Evolutionary conservation across 2,888 invertebrate genomes (phyloP).

Genomic region (Exephanes ischioxanthus): DNA sequence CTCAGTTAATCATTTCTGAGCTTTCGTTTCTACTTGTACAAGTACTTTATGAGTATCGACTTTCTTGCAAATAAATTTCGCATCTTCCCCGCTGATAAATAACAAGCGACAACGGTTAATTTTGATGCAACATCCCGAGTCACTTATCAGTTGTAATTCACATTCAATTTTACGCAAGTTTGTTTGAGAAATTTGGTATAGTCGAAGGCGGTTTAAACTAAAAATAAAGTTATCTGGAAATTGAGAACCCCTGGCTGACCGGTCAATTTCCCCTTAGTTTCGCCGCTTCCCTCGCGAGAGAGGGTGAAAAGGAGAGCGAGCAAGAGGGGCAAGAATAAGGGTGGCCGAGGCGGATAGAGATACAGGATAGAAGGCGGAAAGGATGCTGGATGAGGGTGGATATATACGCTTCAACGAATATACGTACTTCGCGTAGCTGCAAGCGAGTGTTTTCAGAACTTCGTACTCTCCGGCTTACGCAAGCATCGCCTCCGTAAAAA

Average conservation of each 20-base stretch:
- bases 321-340: slow-evolving; percentile 56
- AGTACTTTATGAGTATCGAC: not conserved
- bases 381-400: slow-evolving; percentile 63
- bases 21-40: not conserved
- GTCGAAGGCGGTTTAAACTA: not conserved
- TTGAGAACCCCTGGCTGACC: slow-evolving; percentile 81
- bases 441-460: slow-evolving; percentile 47
- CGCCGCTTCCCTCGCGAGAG: slow-evolving; percentile 71
- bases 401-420: slow-evolving; percentile 60
- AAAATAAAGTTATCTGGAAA: slow-evolving; percentile 30
- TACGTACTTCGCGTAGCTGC: slow-evolving; percentile 38
- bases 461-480: slow-evolving; percentile 40
- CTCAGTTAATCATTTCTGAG: not conserved
- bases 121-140: not conserved
- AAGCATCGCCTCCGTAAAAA: slow-evolving; percentile 1
- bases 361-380: slow-evolving; percentile 61
- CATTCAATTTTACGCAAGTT: not conserved
- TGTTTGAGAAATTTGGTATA: not conserved
- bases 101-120: not conserved
- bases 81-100: not conserved
- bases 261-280: slow-evolving; percentile 83
- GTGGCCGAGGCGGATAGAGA: slow-evolving; percentile 67
- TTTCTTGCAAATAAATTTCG: not conserved
- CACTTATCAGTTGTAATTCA: not conserved
- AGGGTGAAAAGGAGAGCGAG: slow-evolving; percentile 73